Conservation (phyloP, 1,140 invertebrate species). For the Drosophila takahashii region DNA sequence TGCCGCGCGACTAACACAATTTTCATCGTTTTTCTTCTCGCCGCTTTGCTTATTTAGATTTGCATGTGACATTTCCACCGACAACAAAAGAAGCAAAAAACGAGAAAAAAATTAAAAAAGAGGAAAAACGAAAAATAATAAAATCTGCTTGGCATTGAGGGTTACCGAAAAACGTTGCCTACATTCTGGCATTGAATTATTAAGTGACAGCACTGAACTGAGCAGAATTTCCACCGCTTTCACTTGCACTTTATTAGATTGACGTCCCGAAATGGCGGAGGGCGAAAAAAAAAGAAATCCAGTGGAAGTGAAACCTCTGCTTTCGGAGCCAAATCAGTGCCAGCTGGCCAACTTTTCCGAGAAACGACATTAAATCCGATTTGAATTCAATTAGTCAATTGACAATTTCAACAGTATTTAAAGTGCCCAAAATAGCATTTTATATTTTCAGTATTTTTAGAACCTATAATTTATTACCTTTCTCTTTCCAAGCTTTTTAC, state of each 20-base stretch:
- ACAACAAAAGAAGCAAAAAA: constrained; percentile 30
- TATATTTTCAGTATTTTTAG: background rate
- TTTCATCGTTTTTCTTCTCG: constrained; percentile 62
- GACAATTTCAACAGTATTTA: background rate
- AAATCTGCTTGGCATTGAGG: constrained; percentile 46
- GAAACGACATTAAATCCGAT: constrained; percentile 62
- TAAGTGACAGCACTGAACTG: constrained; percentile 64
- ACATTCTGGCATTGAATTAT: constrained; percentile 66
- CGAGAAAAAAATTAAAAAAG: constrained; percentile 24
- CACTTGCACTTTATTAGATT: constrained; percentile 67
- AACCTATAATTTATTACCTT: background rate
- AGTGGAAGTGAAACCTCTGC: constrained; percentile 13
- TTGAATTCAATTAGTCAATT: constrained; percentile 62
- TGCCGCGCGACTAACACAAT: constrained; percentile 64
- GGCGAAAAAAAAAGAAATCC: constrained; percentile 24
- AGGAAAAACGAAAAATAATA: constrained; percentile 35
- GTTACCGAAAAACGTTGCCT: constrained; percentile 34
- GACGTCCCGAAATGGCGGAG: constrained; percentile 38
- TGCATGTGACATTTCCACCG: constrained; percentile 60
- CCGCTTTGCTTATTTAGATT: constrained; percentile 56
- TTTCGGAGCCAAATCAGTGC: constrained; percentile 32
- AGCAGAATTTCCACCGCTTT: constrained; percentile 36
- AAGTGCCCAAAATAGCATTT: constrained; percentile 8
- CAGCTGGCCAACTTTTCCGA: constrained; percentile 39
- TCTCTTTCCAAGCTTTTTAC: background rate